phyloP scores from a whole-genome alignment of 2,888 invertebrate species.

The Xestia sexstrigata region DNA sequence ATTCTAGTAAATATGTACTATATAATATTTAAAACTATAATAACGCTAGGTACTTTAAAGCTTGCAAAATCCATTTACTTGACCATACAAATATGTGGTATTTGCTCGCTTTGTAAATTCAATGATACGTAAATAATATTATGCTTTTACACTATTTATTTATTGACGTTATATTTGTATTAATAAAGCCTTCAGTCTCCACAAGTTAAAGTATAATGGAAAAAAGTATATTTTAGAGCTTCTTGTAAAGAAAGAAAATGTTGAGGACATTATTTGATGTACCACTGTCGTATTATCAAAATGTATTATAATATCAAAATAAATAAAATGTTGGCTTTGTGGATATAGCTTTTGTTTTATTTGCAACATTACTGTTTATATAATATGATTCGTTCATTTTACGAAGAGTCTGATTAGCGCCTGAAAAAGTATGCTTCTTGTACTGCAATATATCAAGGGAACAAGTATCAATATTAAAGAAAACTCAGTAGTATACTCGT shows the following conservation, averaged over 20 bases:
- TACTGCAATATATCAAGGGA: background rate
- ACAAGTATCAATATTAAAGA: background rate
- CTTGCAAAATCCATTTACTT: conserved; percentile 26
- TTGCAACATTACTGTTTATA: conserved; percentile 12
- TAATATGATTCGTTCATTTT: background rate
- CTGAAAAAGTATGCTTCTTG: background rate
- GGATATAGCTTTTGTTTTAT: conserved; percentile 69
- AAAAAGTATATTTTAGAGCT: conserved; percentile 69
- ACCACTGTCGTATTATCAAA: conserved; percentile 70
- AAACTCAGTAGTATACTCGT: background rate
- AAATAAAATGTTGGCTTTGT: conserved; percentile 82
- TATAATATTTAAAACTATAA: conserved; percentile 22
- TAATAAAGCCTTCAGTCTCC: conserved; percentile 76
- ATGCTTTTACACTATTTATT: conserved; percentile 85
- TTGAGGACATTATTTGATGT: conserved; percentile 70
- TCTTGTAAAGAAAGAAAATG: conserved; percentile 75
- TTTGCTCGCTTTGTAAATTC: conserved; percentile 63
- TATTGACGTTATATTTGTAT: conserved; percentile 85
- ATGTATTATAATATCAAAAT: conserved; percentile 78
- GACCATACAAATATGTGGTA: conserved; percentile 27
- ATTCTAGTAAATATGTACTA: conserved; percentile 31
- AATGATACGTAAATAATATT: conserved; percentile 78
- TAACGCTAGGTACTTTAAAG: conserved; percentile 1
- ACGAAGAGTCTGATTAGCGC: background rate
- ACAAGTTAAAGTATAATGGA: conserved; percentile 58